Conservation (phyloP, 2,113 vertebrate genomes). For the Sorex araneus region DNA sequence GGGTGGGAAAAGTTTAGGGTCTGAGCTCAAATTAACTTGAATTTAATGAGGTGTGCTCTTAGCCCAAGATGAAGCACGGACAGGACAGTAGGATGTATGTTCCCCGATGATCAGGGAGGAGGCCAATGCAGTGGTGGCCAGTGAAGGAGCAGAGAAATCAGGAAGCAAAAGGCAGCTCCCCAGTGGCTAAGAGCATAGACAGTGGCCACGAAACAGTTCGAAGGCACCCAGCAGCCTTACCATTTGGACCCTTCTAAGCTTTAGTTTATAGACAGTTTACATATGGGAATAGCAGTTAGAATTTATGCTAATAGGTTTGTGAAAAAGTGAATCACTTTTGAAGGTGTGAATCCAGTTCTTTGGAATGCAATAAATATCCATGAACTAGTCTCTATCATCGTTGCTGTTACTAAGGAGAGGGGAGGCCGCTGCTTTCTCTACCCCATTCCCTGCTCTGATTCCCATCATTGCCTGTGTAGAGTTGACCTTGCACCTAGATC, state of each 20-base stretch:
- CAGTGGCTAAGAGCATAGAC: accelerated
- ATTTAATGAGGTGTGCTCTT: not conserved
- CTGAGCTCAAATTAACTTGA: not conserved
- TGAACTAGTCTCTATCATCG: not conserved
- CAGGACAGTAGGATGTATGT: not conserved
- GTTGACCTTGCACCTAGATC: not conserved
- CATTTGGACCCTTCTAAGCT: not conserved
- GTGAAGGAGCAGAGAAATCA: no score
- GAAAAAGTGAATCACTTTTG: not conserved
- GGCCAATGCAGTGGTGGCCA: no score
- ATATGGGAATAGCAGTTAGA: not conserved
- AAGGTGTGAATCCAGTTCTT: not conserved
- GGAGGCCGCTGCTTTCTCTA: not conserved
- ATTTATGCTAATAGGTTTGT: not conserved
- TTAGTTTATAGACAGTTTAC: not conserved
- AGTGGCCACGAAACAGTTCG: not conserved
- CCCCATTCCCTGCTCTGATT: accelerated
- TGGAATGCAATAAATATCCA: not conserved
- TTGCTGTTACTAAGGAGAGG: not conserved
- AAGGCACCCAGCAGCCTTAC: no score
- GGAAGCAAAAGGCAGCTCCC: not conserved
- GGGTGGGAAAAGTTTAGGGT: not conserved
- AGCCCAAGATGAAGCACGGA: not conserved
- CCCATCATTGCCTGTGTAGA: not conserved
- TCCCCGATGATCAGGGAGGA: no score